Percentiles rank a stretch among this genome's conserved stretches.
Conservation (phyloP, 1,140 invertebrate genomes). For the Drosophila elegans region DNA sequence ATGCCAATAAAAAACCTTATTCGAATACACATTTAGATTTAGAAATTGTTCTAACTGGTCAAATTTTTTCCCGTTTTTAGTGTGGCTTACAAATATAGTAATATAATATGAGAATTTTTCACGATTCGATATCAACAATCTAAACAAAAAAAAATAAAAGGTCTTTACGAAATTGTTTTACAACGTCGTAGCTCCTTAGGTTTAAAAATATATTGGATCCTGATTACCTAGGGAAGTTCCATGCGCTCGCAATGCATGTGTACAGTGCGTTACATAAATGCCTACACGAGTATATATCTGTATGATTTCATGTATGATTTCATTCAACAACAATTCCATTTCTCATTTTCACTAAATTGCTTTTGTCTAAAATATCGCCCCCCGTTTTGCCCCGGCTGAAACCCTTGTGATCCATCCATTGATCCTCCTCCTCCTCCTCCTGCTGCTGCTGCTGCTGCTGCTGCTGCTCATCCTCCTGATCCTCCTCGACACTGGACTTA, state of each 20-base stretch:
- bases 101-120: neutral
- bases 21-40: neutral
- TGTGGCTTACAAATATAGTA: neutral
- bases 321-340: conserved; percentile 70
- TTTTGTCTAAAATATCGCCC: conserved; percentile 72
- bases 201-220: conserved; percentile 32
- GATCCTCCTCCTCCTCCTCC: conserved; percentile 26
- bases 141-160: neutral
- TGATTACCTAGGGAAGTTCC: conserved; percentile 7
- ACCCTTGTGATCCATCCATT: conserved; percentile 42
- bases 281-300: conserved; percentile 13
- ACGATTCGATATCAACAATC: conserved; percentile 5
- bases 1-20: neutral
- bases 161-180: conserved; percentile 20
- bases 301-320: conserved; percentile 12
- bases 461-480: conserved; percentile 6
- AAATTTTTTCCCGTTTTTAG: neutral
- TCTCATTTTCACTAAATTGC: conserved; percentile 77
- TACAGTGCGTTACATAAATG: conserved; percentile 46
- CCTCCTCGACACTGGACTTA: conserved; percentile 20
- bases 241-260: conserved; percentile 14
- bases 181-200: conserved; percentile 29
- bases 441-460: conserved; percentile 16
- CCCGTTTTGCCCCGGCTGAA: conserved; percentile 25
- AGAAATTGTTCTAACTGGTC: neutral